Conservation (phyloP, 2,113 vertebrate species). For the Cryptotis parvus region DNA sequence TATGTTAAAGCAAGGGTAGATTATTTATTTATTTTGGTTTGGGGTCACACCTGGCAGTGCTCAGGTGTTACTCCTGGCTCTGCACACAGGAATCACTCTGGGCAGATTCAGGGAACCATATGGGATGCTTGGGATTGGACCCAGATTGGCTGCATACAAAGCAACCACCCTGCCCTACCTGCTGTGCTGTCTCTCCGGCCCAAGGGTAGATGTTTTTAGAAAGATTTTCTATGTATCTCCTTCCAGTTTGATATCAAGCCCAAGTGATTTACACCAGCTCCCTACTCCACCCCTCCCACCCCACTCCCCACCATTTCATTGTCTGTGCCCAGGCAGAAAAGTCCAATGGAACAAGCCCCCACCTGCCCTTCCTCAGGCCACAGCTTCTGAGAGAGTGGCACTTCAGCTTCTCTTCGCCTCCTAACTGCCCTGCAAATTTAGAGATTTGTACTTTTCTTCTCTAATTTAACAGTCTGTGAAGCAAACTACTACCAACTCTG, state of each 20-base stretch:
- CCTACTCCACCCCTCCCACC: not conserved
- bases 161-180: too few relatives aligned
- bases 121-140: too few relatives aligned
- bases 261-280: not conserved
- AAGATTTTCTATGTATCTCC: not conserved
- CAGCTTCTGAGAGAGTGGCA: not conserved
- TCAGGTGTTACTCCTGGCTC: too few relatives aligned
- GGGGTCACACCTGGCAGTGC: too few relatives aligned
- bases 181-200: too few relatives aligned
- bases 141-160: too few relatives aligned
- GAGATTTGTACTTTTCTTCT: too few relatives aligned
- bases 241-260: not conserved
- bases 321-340: not conserved
- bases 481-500: not conserved
- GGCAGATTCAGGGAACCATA: too few relatives aligned
- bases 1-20: not conserved
- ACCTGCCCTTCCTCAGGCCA: not conserved
- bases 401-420: not conserved
- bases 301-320: not conserved
- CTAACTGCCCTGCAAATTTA: slow-evolving; percentile 22
- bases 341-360: not conserved
- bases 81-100: too few relatives aligned
- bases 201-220: not conserved
- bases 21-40: not conserved
- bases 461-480: not conserved